Conservation (phyloP, 1,140 invertebrate species). For the Drosophila hydei region DNA sequence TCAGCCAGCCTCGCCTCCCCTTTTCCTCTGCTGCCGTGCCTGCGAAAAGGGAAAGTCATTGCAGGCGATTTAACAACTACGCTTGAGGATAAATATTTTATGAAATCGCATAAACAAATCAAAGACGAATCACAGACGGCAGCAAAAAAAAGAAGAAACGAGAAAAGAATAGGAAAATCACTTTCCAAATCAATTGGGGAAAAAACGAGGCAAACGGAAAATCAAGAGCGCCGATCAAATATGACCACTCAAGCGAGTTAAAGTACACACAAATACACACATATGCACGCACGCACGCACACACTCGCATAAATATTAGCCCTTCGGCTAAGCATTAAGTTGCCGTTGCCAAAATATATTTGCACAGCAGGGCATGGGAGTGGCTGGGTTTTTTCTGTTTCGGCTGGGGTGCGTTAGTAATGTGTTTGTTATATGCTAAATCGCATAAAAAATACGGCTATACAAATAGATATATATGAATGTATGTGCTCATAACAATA, state of each 20-base stretch:
- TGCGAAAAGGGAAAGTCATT: slow-evolving; percentile 76
- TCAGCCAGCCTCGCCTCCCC: neutral
- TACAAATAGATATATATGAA: slow-evolving; percentile 49
- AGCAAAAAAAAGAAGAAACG: slow-evolving; percentile 28
- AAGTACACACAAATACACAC: slow-evolving; percentile 40
- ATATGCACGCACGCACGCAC: slow-evolving; percentile 10
- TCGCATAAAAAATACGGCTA: slow-evolving; percentile 73
- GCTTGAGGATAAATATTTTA: slow-evolving; percentile 80
- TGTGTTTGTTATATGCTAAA: slow-evolving; percentile 82
- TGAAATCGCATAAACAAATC: slow-evolving; percentile 83
- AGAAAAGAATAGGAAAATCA: slow-evolving; percentile 60
- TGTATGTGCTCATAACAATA: slow-evolving; percentile 64
- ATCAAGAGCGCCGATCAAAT: slow-evolving; percentile 75
- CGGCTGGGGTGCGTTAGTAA: slow-evolving; percentile 45
- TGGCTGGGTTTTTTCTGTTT: neutral
- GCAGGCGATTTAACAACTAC: slow-evolving; percentile 80
- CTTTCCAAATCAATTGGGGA: slow-evolving; percentile 42
- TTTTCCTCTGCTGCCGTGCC: neutral
- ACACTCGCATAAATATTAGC: slow-evolving; percentile 61
- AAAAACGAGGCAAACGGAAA: slow-evolving; percentile 31
- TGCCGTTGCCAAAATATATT: slow-evolving; percentile 74
- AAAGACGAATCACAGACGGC: slow-evolving; percentile 76
- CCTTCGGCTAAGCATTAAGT: slow-evolving; percentile 59
- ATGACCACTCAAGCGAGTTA: slow-evolving; percentile 78
- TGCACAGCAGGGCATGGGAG: slow-evolving; percentile 54